A percentile compares a stretch with the other conserved stretches of the same genome.
phyloP scores from a whole-genome alignment of 2,113 vertebrate species.

The Sigmodon hispidus region DNA sequence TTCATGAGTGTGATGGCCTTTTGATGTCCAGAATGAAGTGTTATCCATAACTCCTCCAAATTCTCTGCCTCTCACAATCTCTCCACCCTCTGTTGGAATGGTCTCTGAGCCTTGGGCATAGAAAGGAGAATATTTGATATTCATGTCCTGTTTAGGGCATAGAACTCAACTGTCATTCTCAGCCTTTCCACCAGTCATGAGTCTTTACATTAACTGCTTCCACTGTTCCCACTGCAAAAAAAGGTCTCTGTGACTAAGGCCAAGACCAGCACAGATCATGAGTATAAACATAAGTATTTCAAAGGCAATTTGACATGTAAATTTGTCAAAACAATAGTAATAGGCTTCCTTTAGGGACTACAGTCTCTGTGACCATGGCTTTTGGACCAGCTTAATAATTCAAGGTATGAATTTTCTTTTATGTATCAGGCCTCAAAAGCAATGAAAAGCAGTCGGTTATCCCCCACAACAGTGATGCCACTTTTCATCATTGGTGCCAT shows the following conservation, averaged over 20 bases:
- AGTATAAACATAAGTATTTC: background rate
- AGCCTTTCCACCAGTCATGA: too few relatives aligned
- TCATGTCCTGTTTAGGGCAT: background rate
- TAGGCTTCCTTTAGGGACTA: background rate
- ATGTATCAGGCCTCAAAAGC: background rate
- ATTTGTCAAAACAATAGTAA: background rate
- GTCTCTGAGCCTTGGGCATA: background rate
- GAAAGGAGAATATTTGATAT: background rate
- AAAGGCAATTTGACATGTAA: background rate
- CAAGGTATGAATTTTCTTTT: background rate
- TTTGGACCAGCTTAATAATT: background rate
- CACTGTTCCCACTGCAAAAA: background rate
- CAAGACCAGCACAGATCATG: background rate
- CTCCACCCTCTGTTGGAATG: background rate
- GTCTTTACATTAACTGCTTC: background rate
- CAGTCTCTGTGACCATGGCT: background rate
- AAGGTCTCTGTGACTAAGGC: background rate
- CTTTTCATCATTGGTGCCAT: background rate
- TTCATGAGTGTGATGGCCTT: background rate
- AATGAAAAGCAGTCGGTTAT: background rate
- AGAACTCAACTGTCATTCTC: background rate
- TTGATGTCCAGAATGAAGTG: background rate
- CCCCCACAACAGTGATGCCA: too few relatives aligned
- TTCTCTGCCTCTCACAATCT: background rate
- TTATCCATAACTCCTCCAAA: background rate